Evolutionary conservation across 2,888 invertebrate species (phyloP), one percentile per base, ranked within the genome.

Genomic region (Criorhina ranunculi): DNA sequence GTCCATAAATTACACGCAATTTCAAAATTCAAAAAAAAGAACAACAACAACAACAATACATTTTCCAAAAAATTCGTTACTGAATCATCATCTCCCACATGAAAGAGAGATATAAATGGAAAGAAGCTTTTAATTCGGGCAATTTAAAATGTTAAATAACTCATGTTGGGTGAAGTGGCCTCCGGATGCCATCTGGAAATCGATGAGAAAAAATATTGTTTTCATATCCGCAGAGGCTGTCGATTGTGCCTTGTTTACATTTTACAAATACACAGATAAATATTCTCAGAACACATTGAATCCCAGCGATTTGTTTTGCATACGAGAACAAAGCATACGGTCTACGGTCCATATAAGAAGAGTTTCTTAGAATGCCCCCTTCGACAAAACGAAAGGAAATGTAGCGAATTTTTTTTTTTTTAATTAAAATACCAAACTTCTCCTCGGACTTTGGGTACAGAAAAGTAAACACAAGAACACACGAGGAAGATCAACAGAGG

Each of bases 131-230:
- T 83, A 83, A 83, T 79, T 83, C 79, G 79, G 73, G 29, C 79
- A 83, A 83, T 83, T 83, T 83, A 83, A 73, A 67, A 66, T 62
- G 82, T 67, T 83, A 69, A 83, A 83, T 79, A 83, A 79, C 83
- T 79, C 67, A 62, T 35, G 55, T 62, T 24, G 40, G 37, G 37
- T 69, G 57, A 82, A 83, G 73, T 79, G 79, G 82, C 49, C 59
- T 17, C 60, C 55, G 44, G 40, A 11, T 51, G 24, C 59, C 78
- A 78, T 78, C 73, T 83, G 78, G 51, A 72, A 72, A 83, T 83
- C 83, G 79, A 79, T 83, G 46, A 11, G 62, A 73, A 60, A 40
- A 59, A 49, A 51, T 73, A 62, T 64, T 73, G 19, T 69, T 69
- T 64, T 49, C 60, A 31, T 40, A 42, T 55, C 33, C 35, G 42